Base-by-base conservation (phyloP, 2,888 invertebrate genomes). In the Smittia sp. region DNA sequence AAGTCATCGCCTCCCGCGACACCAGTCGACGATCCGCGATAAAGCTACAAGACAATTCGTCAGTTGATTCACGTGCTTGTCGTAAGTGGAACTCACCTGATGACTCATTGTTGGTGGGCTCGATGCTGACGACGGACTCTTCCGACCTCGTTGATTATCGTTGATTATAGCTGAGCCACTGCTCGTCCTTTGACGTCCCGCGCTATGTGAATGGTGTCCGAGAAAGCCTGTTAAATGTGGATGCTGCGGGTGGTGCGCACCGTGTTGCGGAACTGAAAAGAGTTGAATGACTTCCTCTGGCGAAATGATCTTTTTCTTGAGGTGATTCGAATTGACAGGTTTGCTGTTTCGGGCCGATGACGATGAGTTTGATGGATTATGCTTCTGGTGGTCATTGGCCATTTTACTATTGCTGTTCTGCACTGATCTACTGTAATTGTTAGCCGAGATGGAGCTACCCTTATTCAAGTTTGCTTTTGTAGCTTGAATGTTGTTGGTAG, bases 301-400 rank as follows among this genome's bases (percentile, higher is more conserved):
- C n/a, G 90, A 90, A 77, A 91, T 91, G 74, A 89, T 88, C 74
- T 89, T 84, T 80, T 89, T 89, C 83, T 88, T 89, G 79, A 86
- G 86, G 80, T 86, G 85, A 62, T 62, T 62, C 22, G 73, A 73
- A 73, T 73, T 72, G 72, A 72, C 72, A 72, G 32, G 58, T 58
- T 72, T 63, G 27, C 41, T 73, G 65, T 41, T 46, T 9, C 73
- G 11, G n/a, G 20, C 62, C 25, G 65, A 24, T 20, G 62, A 62
- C 20, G 22, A 24, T 32, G 68, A 15, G 27, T 70, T 70, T 25
- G 69, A 70, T 70, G 69, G 52, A 62, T 20, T 62, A 18, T 70
- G 52, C 27, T 70, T 70, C 46, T 66, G 46, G n/a, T 46, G 66
- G 18, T 72, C 72, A 62, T 58, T 72, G 32, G 72, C 38, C 72